Base-by-base conservation (phyloP, 2,113 vertebrate species). In the Scartelaos histophorus region DNA sequence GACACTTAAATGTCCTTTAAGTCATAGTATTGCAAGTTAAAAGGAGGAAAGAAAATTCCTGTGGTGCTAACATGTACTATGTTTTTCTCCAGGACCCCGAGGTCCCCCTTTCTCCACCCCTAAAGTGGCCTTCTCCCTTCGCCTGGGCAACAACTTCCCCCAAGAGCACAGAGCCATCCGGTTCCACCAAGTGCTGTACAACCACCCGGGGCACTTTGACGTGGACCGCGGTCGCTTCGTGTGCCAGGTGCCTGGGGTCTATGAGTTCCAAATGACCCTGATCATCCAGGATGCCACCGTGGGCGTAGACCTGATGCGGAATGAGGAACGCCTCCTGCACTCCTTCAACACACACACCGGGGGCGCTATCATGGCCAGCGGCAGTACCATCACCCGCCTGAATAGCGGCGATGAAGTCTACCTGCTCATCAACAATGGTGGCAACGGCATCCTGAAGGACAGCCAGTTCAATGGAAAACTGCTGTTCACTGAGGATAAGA, bases 181-280 rank as follows among this genome's bases (percentile, higher is more conserved):
- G 38, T 92, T 92, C 79, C 7, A 0, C 0, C 29, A 88, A 0
- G 70, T 76, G 15, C 74, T 90, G 71, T 92, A 90, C 80, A 90
- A 92, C 0, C 71, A 47, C 10, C 89, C 88, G 73, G 54, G 80
- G 5, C 69, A 71, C 72, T 92, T 88, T 15, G 3, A 89, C 76
- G 35, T 6, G 4, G 12, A 11, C 0, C 90, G 69, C 0, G 92
- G 92, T 1, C 2, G 22, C 13, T 92, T 93, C 22, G 90, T 71
- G 13, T 92, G 89, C 29, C 2, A 16, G 0, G 3, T 69, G 3
- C 24, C 83, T 0, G 92, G 92, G 0, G 82, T 92, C 1, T 92
- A 92, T 34, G 83, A 90, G 75, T 91, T 93, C 22, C 34, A 85
- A 7, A 91, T 91, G 66, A 56, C 78, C 64, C 80, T 79, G 38